phyloP scores from a whole-genome alignment of 2,888 invertebrate genomes.

The Sepioteuthis lessoniana region DNA sequence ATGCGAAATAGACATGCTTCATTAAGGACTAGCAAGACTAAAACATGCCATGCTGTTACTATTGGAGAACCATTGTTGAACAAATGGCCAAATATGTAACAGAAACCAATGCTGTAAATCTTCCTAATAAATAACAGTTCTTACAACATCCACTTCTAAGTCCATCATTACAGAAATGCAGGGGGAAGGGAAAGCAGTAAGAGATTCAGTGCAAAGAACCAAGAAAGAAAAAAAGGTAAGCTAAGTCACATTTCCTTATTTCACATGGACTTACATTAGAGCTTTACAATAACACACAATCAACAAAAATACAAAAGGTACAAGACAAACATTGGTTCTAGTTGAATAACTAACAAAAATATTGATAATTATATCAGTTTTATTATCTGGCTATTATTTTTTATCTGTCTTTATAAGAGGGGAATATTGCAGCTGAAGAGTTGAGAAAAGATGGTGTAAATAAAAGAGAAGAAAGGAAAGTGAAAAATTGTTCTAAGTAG shows the following conservation, averaged over 20 bases:
- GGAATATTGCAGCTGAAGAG: background rate
- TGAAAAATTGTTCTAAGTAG: background rate
- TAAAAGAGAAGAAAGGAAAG: background rate
- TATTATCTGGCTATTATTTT: background rate
- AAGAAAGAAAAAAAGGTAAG: background rate
- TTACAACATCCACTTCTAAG: conserved; percentile 21
- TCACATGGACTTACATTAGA: conserved; percentile 25
- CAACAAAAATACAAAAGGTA: conserved; percentile 33
- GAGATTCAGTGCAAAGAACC: background rate
- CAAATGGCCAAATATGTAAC: conserved; percentile 21
- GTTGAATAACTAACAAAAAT: background rate
- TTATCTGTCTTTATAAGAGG: background rate
- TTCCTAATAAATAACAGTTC: conserved; percentile 20
- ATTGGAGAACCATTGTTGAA: conserved; percentile 6
- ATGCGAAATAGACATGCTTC: background rate
- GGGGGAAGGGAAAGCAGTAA: background rate
- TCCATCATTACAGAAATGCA: conserved; percentile 33
- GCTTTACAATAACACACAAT: background rate
- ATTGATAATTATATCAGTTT: background rate
- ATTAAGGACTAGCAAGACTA: conserved; percentile 33
- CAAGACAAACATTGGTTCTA: conserved; percentile 33
- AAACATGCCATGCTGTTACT: conserved; percentile 33
- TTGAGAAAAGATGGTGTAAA: background rate
- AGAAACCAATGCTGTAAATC: conserved; percentile 33
- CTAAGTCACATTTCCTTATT: background rate